Evolutionary conservation across 2,888 invertebrate genomes (phyloP).

Genomic region (Tineola bisselliella): DNA sequence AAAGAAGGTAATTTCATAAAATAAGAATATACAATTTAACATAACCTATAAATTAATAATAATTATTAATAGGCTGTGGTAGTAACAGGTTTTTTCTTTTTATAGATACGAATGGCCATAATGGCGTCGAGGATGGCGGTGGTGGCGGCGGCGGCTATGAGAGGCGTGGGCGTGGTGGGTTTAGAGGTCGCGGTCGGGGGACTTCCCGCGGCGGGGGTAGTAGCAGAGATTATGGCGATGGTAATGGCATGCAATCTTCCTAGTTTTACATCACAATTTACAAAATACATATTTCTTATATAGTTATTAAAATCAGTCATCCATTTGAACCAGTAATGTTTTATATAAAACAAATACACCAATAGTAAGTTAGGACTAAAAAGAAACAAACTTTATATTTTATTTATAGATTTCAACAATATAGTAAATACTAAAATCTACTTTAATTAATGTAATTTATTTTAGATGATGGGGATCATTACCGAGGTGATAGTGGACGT

Average conservation of each 20-base stretch:
- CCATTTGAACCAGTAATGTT: no score
- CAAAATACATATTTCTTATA: no score
- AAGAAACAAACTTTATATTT: no score
- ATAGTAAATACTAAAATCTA: no score
- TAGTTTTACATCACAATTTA: no score
- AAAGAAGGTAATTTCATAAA: not conserved
- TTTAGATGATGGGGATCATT: not conserved
- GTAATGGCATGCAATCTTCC: not conserved
- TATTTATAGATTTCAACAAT: no score
- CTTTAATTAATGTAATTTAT: not conserved
- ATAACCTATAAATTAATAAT: no score
- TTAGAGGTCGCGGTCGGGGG: constrained; percentile 16
- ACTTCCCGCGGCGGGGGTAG: not conserved
- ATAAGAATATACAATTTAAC: no score
- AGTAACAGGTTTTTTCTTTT: not conserved
- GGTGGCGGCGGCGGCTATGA: constrained; percentile 21
- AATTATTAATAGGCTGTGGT: no score
- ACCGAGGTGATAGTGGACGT: not conserved
- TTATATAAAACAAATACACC: no score
- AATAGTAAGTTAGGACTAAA: no score
- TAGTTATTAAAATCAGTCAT: no score
- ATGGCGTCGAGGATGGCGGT: constrained; percentile 12
- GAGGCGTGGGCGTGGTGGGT: constrained; percentile 19
- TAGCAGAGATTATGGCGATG: not conserved
- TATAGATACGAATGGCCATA: not conserved